A percentile compares a stretch with the other conserved stretches of the same genome.
phyloP scores from a whole-genome alignment of 2,113 vertebrate species.

The Fregata magnificens region DNA sequence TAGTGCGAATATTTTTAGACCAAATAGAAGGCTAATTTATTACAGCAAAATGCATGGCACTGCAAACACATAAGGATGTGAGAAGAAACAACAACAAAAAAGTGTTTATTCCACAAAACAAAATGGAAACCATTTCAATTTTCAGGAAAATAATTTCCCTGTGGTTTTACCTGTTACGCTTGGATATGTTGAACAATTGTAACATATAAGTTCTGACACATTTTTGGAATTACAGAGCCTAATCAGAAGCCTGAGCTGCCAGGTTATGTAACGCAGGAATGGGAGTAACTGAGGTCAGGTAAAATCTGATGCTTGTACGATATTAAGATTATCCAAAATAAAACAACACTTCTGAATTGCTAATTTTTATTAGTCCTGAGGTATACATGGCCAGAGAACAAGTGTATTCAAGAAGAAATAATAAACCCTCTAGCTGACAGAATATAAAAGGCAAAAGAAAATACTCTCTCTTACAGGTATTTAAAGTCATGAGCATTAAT shows the following conservation, averaged over 20 bases:
- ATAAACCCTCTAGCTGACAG: neutral
- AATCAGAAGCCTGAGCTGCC: neutral
- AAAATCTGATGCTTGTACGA: neutral
- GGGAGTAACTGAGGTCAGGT: neutral
- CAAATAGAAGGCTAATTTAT: neutral
- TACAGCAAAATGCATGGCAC: neutral
- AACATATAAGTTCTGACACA: neutral
- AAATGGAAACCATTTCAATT: neutral
- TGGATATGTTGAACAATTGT: neutral
- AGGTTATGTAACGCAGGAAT: neutral
- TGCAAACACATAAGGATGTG: neutral
- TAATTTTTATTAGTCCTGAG: neutral
- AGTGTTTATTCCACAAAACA: neutral
- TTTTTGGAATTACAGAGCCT: neutral
- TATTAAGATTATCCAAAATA: neutral
- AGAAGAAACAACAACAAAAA: neutral
- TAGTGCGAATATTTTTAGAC: constrained; percentile 7
- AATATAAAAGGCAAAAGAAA: neutral
- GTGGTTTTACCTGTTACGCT: neutral
- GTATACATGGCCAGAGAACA: neutral
- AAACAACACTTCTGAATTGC: neutral
- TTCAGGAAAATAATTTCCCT: neutral
- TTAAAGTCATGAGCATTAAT: neutral
- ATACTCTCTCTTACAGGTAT: neutral
- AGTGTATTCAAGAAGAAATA: neutral